These are phyloP conservation scores for Mycteria americana DNA, from an alignment of 2,797 vertebrate genomes.

Conservation along the genomic window DNA sequence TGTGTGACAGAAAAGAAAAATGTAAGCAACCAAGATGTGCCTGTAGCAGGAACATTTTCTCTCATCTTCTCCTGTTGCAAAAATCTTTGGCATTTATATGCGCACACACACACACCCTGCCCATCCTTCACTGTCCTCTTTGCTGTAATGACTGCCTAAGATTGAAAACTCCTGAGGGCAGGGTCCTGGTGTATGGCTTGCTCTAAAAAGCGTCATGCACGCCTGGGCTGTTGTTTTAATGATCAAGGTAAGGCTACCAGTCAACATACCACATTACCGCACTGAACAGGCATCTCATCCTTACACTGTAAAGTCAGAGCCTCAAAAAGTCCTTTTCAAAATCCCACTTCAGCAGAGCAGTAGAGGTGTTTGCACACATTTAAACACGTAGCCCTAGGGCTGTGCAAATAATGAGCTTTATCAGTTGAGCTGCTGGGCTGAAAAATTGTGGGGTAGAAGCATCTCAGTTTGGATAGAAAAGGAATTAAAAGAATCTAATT, in stretches of 20 bases:
- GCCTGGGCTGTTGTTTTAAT: constrained; percentile 23
- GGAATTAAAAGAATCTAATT: neutral
- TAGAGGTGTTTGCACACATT: neutral
- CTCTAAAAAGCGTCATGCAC: neutral
- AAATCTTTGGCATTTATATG: constrained; percentile 13
- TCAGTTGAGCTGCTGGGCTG: neutral
- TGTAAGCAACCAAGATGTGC: neutral
- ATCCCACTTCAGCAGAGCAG: neutral
- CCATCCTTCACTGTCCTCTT: constrained; percentile 32
- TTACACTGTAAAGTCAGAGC: neutral
- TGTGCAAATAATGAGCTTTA: neutral
- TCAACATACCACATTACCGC: neutral
- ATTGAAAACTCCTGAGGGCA: constrained; percentile 30
- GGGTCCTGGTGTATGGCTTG: neutral
- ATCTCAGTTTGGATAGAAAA: neutral
- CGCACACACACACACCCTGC: neutral
- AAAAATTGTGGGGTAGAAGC: neutral
- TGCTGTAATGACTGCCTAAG: constrained; percentile 1
- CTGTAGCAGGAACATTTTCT: constrained; percentile 9
- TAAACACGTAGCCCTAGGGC: neutral
- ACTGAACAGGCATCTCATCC: neutral
- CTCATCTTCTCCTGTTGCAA: constrained; percentile 29
- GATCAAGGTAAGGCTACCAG: neutral
- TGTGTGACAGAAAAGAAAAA: neutral
- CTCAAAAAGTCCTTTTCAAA: neutral